phyloP scores from a whole-genome alignment of 35 echinoderm and acorn worm genomes.

The Chiridota heheva region DNA sequence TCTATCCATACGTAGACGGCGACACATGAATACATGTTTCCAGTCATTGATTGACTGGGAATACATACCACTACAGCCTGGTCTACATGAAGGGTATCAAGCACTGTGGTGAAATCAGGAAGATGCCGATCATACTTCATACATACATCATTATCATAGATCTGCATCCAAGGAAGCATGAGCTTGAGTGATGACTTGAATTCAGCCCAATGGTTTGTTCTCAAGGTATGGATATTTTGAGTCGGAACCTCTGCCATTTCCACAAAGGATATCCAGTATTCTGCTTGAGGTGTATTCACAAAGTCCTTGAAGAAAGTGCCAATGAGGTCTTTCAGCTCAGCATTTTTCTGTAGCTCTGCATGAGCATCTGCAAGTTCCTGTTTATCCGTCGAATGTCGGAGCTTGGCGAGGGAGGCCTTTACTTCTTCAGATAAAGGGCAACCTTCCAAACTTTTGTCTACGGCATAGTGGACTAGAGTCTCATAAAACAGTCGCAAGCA shows the following conservation, averaged over 20 bases:
- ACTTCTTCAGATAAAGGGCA: conserved; percentile 17
- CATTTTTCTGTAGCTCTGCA: conserved; percentile 13
- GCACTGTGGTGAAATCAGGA: conserved; percentile 53
- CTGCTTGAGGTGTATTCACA: conserved; percentile 8
- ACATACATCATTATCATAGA: conserved; percentile 65
- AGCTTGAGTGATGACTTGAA: too few species aligned
- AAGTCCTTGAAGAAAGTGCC: conserved; percentile 14
- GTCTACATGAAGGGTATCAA: conserved; percentile 40
- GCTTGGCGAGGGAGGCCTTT: conserved; percentile 9
- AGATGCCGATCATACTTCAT: conserved; percentile 64
- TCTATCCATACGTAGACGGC: too few species aligned
- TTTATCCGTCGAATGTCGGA: conserved; percentile 7
- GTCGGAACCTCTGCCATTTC: too few species aligned
- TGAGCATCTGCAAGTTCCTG: conserved; percentile 26
- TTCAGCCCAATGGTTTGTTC: neutral
- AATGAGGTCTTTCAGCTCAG: conserved; percentile 36
- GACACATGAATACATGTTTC: conserved; percentile 19
- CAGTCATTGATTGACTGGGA: conserved; percentile 32
- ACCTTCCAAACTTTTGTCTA: conserved; percentile 36
- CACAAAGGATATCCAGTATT: too few species aligned
- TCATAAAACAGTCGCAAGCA: too few species aligned
- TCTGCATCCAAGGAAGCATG: conserved; percentile 42
- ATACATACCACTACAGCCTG: conserved; percentile 24
- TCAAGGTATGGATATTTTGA: neutral
- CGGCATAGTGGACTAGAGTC: too few species aligned